Evolutionary conservation across 2,888 invertebrate species (phyloP).

Genomic region (Pachliopta kotzebuea): DNA sequence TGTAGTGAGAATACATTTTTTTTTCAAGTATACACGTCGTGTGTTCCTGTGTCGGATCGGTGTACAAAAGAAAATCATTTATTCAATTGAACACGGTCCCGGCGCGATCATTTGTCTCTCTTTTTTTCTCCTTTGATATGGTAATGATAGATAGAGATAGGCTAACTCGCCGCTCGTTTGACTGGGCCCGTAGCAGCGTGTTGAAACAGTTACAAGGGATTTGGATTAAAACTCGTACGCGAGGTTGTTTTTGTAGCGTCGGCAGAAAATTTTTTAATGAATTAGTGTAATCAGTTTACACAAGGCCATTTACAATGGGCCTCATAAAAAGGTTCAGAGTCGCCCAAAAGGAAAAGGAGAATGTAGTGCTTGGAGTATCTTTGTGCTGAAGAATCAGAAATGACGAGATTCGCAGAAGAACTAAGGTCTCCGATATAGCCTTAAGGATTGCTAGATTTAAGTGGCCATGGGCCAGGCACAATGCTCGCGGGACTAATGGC

Average conservation of each 20-base stretch:
- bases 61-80: slow-evolving; percentile 28
- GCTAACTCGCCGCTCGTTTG: slow-evolving; percentile 46
- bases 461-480: too few species aligned
- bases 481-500: too few species aligned
- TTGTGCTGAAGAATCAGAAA: too few species aligned
- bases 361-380: too few species aligned
- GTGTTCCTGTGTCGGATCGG: slow-evolving; percentile 26
- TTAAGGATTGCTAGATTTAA: too few species aligned
- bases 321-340: too few species aligned
- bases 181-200: slow-evolving; percentile 51
- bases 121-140: slow-evolving; percentile 27
- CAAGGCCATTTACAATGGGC: too few species aligned
- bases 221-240: slow-evolving; percentile 69
- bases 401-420: too few species aligned
- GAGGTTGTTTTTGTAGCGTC: slow-evolving; percentile 49
- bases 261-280: slow-evolving; percentile 38
- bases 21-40: slow-evolving; percentile 17
- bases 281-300: too few species aligned
- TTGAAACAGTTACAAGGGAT: slow-evolving; percentile 74
- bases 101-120: slow-evolving; percentile 34
- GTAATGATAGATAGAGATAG: slow-evolving; percentile 39
- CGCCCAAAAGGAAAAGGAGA: too few species aligned
- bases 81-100: slow-evolving; percentile 29
- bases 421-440: too few species aligned
- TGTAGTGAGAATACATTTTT: not conserved